phyloP scores from a whole-genome alignment of 2,888 invertebrate species.

The Imbricaverruca yamaguchii region DNA sequence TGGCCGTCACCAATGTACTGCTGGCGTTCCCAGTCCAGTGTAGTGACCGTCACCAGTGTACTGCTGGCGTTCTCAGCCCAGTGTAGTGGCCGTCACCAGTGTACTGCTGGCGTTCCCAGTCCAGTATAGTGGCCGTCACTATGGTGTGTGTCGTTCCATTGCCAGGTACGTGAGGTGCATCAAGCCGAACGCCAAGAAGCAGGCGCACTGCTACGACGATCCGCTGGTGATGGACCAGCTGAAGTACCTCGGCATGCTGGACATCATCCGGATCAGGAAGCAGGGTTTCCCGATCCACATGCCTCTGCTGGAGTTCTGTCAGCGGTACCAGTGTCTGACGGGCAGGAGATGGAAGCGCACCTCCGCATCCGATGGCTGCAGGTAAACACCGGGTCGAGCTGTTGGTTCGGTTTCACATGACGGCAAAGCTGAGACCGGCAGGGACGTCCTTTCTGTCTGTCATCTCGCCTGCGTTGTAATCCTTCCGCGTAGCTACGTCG shows the following conservation, averaged over 20 bases:
- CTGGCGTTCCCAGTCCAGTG: too few relatives aligned
- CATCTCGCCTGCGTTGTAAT: conserved; percentile 35
- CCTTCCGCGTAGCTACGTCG: neutral
- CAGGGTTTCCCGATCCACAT: conserved; percentile 85
- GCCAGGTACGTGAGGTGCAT: conserved; percentile 80
- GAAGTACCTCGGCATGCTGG: conserved; percentile 84
- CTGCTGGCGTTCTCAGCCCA: too few relatives aligned
- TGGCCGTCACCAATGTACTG: too few relatives aligned
- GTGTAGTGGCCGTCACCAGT: too few relatives aligned
- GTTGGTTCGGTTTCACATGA: neutral
- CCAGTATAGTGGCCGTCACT: too few relatives aligned
- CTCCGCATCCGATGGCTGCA: conserved; percentile 39
- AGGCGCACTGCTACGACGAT: conserved; percentile 68
- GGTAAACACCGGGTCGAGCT: conserved; percentile 34
- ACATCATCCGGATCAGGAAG: conserved; percentile 80
- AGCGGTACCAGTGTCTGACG: conserved; percentile 65
- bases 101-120: too few relatives aligned
- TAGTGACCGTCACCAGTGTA: too few relatives aligned
- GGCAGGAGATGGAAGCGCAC: conserved; percentile 35
- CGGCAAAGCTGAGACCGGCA: neutral
- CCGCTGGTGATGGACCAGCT: conserved; percentile 76
- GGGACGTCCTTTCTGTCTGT: neutral
- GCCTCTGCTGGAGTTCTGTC: conserved; percentile 63
- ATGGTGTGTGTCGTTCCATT: neutral
- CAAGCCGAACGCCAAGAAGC: conserved; percentile 80